Base-by-base conservation (phyloP, 2,888 invertebrate genomes). In the Philereme transversata region DNA sequence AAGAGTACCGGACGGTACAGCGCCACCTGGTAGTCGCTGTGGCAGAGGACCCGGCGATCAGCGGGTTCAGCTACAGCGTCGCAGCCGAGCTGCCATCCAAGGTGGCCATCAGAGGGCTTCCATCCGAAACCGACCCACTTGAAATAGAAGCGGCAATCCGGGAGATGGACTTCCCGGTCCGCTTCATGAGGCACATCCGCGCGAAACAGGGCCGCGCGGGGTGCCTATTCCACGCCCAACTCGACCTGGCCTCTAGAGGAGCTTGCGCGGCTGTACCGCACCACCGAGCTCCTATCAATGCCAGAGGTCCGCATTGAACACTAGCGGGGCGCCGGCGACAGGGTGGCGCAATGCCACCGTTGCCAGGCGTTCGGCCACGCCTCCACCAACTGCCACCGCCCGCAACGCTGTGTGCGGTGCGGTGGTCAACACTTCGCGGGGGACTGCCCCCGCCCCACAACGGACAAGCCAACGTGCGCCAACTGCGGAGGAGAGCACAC, bases 351-450 rank as follows among this genome's bases (percentile, higher is more conserved):
- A 4, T 36, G 36, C 36, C 4, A 36, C 36, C 36, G 36, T 7
- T 36, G 36, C 7, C 36, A 36, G 36, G 36, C 36, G 49, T 51
- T 51, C n/a, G 51, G 51, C 9, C 51, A 51, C 41, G 4, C 51
- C 0, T 51, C 51, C 3, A 33, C 41, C 8, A 51, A 51, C 5
- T 51, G 51, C 41, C 51, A 51, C 41, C 22, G 41, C 33, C 41
- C 41, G 8, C 33, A 9, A 5, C 40, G 41, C 9, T 51, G 51
- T 9, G 41, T 51, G 41, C 51, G 51, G 9, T 51, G 51, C 5
- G 51, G 41, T 0, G 51, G 51, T 9, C 51, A 51, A 3, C 51
- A 51, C n/a, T 40, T 40, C 41, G 51, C 51, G 33, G 33, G 41
- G 33, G 51, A 51, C n/a, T 51, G 51, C 8, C 51, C 51, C 5